Conservation (phyloP, 37 sponge, comb jelly and placozoan genomes). For the Theonella swinhoei region DNA sequence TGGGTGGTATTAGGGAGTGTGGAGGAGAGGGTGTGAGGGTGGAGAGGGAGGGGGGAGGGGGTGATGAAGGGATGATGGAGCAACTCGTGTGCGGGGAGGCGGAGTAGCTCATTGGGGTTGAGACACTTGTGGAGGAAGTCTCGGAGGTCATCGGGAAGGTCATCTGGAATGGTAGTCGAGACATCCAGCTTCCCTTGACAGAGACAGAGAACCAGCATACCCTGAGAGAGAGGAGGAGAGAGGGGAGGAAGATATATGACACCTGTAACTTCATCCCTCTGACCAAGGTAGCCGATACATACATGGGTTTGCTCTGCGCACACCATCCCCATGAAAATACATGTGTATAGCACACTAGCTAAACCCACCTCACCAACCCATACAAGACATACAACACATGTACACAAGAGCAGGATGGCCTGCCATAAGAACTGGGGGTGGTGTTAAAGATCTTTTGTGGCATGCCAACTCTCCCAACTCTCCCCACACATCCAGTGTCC, state of each 20-base stretch:
- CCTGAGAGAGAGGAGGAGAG: conserved; percentile 39
- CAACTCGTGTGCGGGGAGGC: conserved; percentile 62
- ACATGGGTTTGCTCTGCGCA: no score
- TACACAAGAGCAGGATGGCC: background rate
- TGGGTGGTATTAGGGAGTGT: conserved; percentile 1
- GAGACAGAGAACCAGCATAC: conserved; percentile 76
- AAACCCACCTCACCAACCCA: no score
- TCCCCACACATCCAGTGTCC: no score
- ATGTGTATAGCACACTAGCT: no score
- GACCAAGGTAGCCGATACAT: background rate
- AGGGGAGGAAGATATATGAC: background rate
- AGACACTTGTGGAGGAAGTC: conserved; percentile 75
- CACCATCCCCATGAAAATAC: background rate
- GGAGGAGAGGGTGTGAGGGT: no score
- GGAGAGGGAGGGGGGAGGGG: conserved; percentile 36
- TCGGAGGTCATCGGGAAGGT: conserved; percentile 41
- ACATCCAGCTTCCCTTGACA: conserved; percentile 43
- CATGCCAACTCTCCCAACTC: no score
- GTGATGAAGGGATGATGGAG: conserved; percentile 77
- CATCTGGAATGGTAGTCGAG: conserved; percentile 38
- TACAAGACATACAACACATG: no score
- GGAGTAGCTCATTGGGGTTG: conserved; percentile 47
- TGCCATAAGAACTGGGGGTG: background rate
- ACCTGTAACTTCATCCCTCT: background rate
- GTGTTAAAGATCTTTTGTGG: no score